Evolutionary conservation across 2,888 invertebrate genomes (phyloP).

Genomic region (Brachylomia viminalis): DNA sequence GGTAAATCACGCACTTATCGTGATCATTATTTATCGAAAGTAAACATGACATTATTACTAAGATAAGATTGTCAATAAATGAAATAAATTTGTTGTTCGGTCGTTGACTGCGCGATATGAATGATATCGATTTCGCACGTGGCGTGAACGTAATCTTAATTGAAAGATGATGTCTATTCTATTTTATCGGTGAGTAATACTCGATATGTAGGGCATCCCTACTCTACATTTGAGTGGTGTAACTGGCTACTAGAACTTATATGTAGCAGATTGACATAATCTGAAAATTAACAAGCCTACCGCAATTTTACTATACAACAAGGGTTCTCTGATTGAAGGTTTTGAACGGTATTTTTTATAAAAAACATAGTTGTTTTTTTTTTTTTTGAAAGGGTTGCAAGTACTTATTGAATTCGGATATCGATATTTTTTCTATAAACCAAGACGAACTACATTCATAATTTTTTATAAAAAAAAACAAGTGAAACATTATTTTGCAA

Average conservation of each 20-base stretch:
- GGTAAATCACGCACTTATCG: slow-evolving; percentile 60
- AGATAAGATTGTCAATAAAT: slow-evolving; percentile 67
- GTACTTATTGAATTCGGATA: not conserved
- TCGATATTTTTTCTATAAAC: not conserved
- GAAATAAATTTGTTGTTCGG: slow-evolving; percentile 63
- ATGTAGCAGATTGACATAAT: slow-evolving; percentile 22
- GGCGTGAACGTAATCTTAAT: slow-evolving; percentile 54
- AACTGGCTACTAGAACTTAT: not conserved
- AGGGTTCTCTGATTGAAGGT: no score
- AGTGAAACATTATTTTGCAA: slow-evolving; percentile 8
- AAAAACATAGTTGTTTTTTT: no score
- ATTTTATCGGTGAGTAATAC: slow-evolving; percentile 46
- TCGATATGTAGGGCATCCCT: slow-evolving; percentile 46
- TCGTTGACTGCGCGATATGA: slow-evolving; percentile 57
- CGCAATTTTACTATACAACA: not conserved
- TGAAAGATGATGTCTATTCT: slow-evolving; percentile 50
- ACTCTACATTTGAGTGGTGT: slow-evolving; percentile 20
- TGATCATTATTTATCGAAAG: slow-evolving; percentile 56
- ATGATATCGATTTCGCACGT: slow-evolving; percentile 53
- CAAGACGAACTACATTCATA: not conserved
- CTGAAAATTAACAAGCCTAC: not conserved
- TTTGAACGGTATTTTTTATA: no score
- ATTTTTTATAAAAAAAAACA: not conserved
- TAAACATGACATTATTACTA: slow-evolving; percentile 59
- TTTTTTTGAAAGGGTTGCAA: not conserved